A percentile compares a stretch with the other conserved stretches of the same genome.
Conservation (phyloP, 2,113 vertebrate genomes). For the Callionymus lyra region DNA sequence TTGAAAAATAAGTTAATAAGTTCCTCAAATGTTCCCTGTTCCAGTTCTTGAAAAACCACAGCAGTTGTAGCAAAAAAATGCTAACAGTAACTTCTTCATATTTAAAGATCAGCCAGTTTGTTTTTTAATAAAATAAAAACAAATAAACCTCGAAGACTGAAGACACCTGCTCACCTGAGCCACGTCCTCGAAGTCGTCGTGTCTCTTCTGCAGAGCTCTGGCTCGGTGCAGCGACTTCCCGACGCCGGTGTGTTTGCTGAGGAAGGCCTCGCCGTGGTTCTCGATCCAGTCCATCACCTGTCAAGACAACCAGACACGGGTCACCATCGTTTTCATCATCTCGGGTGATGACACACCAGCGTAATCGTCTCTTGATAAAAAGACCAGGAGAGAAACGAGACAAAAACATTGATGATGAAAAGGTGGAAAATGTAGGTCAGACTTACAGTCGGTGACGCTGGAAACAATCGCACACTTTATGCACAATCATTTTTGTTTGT, state of each 20-base stretch:
- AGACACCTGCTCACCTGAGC: conserved; percentile 78
- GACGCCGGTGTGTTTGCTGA: conserved; percentile 96
- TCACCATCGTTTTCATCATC: conserved; percentile 1
- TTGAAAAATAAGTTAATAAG: no score
- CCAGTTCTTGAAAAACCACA: no score
- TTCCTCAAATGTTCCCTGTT: no score
- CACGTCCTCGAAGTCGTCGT: conserved; percentile 97
- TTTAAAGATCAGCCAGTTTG: no score
- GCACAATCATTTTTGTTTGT: no score
- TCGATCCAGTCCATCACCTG: conserved; percentile 91
- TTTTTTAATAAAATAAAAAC: no score
- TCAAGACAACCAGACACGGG: neutral
- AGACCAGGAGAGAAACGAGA: no score
- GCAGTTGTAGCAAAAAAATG: no score
- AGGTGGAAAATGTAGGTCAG: conserved; percentile 27
- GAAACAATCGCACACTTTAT: no score
- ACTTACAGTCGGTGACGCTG: conserved; percentile 7
- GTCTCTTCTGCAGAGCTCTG: conserved; percentile 90
- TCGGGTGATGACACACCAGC: neutral
- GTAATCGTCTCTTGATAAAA: no score
- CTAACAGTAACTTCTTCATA: no score
- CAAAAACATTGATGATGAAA: conserved; percentile 25
- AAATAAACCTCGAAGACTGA: neutral
- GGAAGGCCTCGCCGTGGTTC: conserved; percentile 96
- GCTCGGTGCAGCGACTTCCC: conserved; percentile 95